Evolutionary conservation across 2,888 invertebrate genomes (phyloP), one percentile per base, ranked within the genome.

Genomic region (Tholera decimalis): DNA sequence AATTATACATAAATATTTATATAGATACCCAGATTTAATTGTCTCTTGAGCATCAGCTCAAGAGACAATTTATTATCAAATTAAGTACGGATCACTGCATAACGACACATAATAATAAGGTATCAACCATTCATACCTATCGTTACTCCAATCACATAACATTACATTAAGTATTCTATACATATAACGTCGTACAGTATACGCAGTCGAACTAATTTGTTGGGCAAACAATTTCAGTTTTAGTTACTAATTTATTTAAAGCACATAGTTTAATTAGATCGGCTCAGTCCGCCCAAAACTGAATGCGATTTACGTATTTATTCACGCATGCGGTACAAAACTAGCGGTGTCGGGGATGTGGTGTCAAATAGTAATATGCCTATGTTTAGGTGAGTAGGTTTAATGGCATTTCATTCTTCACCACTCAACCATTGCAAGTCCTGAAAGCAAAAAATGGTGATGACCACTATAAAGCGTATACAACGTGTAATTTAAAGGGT

Each of bases 201-300:
- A 39, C 63, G 64, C 61, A 73, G 64, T 59, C 30, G 65, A 84
- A 75, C 79, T 76, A 80, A 84, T 83, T 83, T 75, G 81, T 73
- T 68, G 63, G 30, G 59, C 77, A 81, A 78, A 84, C 72, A 82
- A 82, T 84, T 85, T 77, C 70, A 73, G 68, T 77, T 80, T 84
- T 82, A 85, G 87, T 82, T 80, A 78, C 82, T 79, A 84, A 85
- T 87, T 85, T 84, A 87, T 86, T 85, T 82, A 77, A 73, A 82
- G 77, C 70, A 80, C 68, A 84, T 83, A 82, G 83, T 83, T 85
- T 85, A 88, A 89, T 88, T 88, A 86, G 83, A 85, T 69, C 59
- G 72, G 70, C 55, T 63, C 33, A 53, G 63, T 44, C 68, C 15
- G 66, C 60, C 76, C 60, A 63, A 75, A 77, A 73, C 64, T 80